phyloP scores from a whole-genome alignment of 1,140 invertebrate genomes.

The Lasaia peninsularis region DNA sequence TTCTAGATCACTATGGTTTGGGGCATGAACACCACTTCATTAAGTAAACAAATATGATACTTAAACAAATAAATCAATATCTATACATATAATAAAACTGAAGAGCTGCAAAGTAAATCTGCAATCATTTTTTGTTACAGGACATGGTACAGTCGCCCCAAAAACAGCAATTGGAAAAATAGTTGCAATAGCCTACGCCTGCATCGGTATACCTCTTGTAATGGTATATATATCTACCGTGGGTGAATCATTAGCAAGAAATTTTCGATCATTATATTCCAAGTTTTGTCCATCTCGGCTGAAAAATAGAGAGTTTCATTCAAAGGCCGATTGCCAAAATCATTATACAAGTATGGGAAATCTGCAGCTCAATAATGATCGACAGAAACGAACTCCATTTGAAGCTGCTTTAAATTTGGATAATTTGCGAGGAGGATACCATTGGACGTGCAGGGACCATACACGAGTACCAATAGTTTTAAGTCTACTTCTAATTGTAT shows the following conservation, averaged over 20 bases:
- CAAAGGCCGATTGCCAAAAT: constrained; percentile 47
- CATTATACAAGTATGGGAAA: not conserved
- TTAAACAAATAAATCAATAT: too few species aligned
- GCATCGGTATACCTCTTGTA: constrained; percentile 93
- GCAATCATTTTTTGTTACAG: constrained; percentile 75
- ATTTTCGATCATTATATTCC: constrained; percentile 69
- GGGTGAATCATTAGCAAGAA: constrained; percentile 85
- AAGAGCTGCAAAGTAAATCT: too few species aligned
- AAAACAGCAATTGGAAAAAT: constrained; percentile 87
- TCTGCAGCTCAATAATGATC: constrained; percentile 18
- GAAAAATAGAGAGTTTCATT: constrained; percentile 49
- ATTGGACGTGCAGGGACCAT: constrained; percentile 74
- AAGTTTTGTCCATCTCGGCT: constrained; percentile 53
- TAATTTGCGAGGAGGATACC: constrained; percentile 55
- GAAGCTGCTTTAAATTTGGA: constrained; percentile 62
- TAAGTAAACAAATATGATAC: too few species aligned
- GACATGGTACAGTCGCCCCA: constrained; percentile 94
- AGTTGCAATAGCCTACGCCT: constrained; percentile 92
- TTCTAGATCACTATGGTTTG: too few species aligned
- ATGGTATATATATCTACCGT: constrained; percentile 92
- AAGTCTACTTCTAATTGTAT: constrained; percentile 91
- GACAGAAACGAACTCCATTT: constrained; percentile 53
- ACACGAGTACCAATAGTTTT: constrained; percentile 90
- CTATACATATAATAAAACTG: too few species aligned
- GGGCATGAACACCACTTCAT: too few species aligned